Percentiles rank a stretch among this genome's conserved stretches.
phyloP scores from a whole-genome alignment of 2,113 vertebrate species.

The Campylomormyrus numenius region DNA sequence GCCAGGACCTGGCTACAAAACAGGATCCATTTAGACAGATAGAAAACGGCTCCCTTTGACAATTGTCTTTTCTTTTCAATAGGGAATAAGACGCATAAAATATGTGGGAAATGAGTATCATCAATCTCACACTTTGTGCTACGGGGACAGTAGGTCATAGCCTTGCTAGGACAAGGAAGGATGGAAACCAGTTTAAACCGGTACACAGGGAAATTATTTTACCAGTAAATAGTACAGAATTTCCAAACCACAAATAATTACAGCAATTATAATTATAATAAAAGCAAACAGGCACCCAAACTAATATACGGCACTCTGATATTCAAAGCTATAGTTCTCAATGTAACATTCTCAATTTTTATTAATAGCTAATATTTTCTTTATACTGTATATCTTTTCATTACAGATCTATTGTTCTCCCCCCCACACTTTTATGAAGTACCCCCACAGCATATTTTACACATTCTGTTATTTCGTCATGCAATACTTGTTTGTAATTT shows the following conservation, averaged over 20 bases:
- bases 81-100: not conserved
- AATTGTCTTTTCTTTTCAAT: not conserved
- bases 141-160: not conserved
- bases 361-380: not conserved
- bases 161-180: not conserved
- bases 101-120: not conserved
- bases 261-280: not conserved
- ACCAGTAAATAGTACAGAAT: not conserved
- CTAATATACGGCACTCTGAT: not conserved
- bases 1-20: not conserved
- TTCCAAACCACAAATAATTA: not conserved
- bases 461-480: not conserved
- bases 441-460: not conserved
- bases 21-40: not conserved
- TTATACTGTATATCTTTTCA: not conserved
- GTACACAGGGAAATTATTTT: not conserved
- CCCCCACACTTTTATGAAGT: not conserved
- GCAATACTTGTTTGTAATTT: constrained; percentile 2
- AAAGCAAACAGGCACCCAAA: not conserved
- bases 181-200: not conserved
- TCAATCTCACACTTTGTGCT: not conserved
- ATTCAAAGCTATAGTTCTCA: not conserved
- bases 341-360: not conserved
- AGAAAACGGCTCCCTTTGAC: not conserved
- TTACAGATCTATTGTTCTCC: not conserved